Percentiles rank a stretch among this genome's conserved stretches.
phyloP scores from a whole-genome alignment of 2,113 vertebrate genomes.

The Ascaphus truei region DNA sequence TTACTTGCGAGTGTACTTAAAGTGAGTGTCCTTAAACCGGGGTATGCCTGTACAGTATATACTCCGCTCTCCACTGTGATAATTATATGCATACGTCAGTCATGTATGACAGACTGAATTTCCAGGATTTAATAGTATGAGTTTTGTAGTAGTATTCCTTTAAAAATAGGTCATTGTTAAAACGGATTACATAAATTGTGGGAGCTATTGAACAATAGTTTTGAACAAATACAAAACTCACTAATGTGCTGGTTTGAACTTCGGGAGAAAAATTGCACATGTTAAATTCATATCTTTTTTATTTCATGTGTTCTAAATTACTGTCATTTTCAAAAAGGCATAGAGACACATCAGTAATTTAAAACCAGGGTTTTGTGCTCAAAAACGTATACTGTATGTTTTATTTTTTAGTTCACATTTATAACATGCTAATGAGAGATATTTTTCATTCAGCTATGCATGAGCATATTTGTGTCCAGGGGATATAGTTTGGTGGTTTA shows the following conservation, averaged over 20 bases:
- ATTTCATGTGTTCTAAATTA: constrained; percentile 18
- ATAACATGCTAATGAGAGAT: background rate
- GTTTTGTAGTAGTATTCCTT: no score
- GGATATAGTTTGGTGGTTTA: background rate
- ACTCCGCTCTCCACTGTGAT: no score
- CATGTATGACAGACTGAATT: no score
- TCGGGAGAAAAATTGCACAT: background rate
- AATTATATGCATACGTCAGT: no score
- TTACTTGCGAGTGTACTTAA: no score
- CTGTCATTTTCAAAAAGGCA: background rate
- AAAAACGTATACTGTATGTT: constrained; percentile 12
- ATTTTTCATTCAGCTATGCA: constrained; percentile 16
- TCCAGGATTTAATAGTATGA: no score
- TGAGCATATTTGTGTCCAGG: background rate
- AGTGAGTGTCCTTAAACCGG: no score
- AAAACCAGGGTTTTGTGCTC: background rate
- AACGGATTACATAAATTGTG: no score
- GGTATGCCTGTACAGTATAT: no score
- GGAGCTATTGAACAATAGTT: no score
- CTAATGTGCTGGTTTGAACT: constrained; percentile 8
- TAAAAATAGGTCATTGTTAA: no score
- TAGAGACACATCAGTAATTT: constrained; percentile 5
- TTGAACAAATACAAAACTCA: no score
- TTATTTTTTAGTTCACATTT: background rate
- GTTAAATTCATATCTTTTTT: background rate